Evolutionary conservation across 1,140 invertebrate species (phyloP).

Genomic region (Oryzaephilus surinamensis): DNA sequence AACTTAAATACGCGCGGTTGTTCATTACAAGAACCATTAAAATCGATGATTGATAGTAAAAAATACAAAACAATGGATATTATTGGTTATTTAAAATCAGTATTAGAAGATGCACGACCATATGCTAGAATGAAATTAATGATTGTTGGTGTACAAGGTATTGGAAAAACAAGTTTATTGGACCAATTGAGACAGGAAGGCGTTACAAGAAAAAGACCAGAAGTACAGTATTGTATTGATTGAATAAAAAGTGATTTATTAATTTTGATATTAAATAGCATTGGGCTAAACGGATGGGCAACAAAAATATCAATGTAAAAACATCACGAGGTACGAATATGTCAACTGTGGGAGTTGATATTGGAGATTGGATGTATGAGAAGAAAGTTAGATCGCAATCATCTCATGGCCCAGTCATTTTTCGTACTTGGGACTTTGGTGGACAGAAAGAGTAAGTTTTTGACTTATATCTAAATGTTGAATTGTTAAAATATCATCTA

Average conservation of each 20-base stretch:
- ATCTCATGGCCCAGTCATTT: constrained; percentile 80
- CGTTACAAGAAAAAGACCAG: constrained; percentile 62
- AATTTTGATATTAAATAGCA: constrained; percentile 42
- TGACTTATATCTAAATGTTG: neutral
- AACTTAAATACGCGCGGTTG: constrained; percentile 90
- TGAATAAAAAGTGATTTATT: neutral
- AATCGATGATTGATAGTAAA: constrained; percentile 85
- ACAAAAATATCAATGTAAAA: constrained; percentile 67
- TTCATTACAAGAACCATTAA: constrained; percentile 76
- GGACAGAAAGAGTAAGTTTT: constrained; percentile 75
- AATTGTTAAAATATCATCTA: constrained; percentile 8
- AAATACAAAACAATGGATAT: constrained; percentile 96
- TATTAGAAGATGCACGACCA: constrained; percentile 80
- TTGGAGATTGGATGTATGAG: constrained; percentile 89
- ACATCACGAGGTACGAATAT: constrained; percentile 68
- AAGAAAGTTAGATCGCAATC: constrained; percentile 55
- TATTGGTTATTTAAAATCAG: constrained; percentile 86
- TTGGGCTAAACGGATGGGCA: constrained; percentile 91
- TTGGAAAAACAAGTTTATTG: constrained; percentile 88
- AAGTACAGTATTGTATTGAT: constrained; percentile 41
- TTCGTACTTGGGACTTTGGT: constrained; percentile 99
- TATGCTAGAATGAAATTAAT: constrained; percentile 96
- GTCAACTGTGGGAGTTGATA: constrained; percentile 95
- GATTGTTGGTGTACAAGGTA: constrained; percentile 91
- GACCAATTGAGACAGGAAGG: constrained; percentile 82